Evolutionary conservation across 2,797 vertebrate species (phyloP).

Genomic region (Phalloptychus januarius): DNA sequence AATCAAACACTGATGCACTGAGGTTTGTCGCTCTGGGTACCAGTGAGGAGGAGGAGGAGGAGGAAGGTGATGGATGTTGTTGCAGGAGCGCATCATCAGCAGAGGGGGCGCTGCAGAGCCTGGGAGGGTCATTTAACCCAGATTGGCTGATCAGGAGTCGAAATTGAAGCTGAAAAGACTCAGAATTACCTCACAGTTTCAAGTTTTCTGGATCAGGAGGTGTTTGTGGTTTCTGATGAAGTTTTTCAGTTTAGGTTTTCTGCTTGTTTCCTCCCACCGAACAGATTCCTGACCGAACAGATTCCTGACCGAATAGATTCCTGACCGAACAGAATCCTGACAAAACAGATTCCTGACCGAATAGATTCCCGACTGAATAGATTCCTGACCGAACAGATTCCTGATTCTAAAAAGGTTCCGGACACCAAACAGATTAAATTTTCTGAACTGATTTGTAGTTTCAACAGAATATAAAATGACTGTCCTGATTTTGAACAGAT

Average conservation of each 20-base stretch:
- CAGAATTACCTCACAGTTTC: neutral
- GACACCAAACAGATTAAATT: neutral
- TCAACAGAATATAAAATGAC: too few species aligned
- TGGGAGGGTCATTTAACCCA: neutral
- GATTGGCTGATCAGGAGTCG: neutral
- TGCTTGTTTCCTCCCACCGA: neutral
- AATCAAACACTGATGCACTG: slow-evolving; percentile 23
- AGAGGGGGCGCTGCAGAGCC: slow-evolving; percentile 26
- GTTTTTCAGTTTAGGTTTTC: neutral
- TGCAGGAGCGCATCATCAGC: slow-evolving; percentile 35
- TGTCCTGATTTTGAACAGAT: neutral
- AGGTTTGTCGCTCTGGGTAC: slow-evolving; percentile 45
- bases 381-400: neutral
- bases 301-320: neutral
- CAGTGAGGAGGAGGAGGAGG: slow-evolving; percentile 25
- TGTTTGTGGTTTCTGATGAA: neutral
- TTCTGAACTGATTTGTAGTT: neutral
- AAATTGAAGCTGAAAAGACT: neutral
- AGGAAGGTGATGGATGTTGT: slow-evolving; percentile 44
- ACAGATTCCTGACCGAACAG: neutral
- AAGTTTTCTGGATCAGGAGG: neutral
- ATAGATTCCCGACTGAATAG: too few species aligned
- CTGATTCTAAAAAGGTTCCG: neutral
- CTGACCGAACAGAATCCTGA: neutral
- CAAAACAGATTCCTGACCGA: too few species aligned